Evolutionary conservation across 2,888 invertebrate species (phyloP).

Genomic region (Vanessa cardui): DNA sequence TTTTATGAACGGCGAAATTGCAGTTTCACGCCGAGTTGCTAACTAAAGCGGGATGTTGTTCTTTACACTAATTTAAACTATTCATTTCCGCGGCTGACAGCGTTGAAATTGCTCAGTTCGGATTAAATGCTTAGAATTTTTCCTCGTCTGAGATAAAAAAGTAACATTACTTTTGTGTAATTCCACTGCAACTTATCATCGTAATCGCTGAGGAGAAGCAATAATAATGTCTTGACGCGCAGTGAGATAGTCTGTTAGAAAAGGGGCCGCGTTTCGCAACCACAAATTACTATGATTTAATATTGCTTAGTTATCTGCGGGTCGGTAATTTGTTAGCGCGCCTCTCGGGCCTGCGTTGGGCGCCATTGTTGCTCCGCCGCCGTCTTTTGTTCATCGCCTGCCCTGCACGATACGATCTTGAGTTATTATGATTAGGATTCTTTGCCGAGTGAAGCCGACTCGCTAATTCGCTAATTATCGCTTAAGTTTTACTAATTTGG

Average conservation of each 20-base stretch:
- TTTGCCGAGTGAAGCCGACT: constrained; percentile 77
- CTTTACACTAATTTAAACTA: constrained; percentile 62
- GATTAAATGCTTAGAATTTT: constrained; percentile 40
- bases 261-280: constrained; percentile 72
- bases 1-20: constrained; percentile 75
- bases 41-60: constrained; percentile 60
- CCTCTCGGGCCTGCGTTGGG: constrained; percentile 68
- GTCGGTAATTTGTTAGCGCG: constrained; percentile 80
- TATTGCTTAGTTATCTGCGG: constrained; percentile 82
- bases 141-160: constrained; percentile 33
- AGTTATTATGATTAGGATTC: constrained; percentile 83
- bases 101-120: constrained; percentile 39
- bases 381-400: constrained; percentile 81
- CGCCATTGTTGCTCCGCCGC: constrained; percentile 74
- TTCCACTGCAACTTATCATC: constrained; percentile 46
- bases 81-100: constrained; percentile 48
- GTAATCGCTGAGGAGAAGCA: constrained; percentile 52
- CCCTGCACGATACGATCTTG: constrained; percentile 78
- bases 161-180: constrained; percentile 26
- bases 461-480: constrained; percentile 77
- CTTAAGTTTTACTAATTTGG: constrained; percentile 64
- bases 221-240: constrained; percentile 57
- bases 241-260: constrained; percentile 65
- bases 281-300: constrained; percentile 83
- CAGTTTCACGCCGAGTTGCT: constrained; percentile 65